These are phyloP conservation scores for Cephalopholis sonnerati DNA, from an alignment of 2,113 vertebrate species.

Conservation along the genomic window DNA sequence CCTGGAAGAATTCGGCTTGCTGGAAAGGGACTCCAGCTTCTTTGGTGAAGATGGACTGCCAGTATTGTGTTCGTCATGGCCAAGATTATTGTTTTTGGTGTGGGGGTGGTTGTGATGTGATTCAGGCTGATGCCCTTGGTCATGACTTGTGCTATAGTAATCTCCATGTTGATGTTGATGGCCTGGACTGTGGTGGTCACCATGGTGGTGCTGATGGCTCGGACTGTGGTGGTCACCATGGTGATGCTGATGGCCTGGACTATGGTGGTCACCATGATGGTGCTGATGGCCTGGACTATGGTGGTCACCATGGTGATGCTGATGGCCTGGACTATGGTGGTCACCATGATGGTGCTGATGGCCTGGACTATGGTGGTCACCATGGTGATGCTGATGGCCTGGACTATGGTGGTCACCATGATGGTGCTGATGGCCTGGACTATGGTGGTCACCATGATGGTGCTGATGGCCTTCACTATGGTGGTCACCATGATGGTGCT, in stretches of 20 bases:
- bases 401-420: constrained; percentile 33
- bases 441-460: constrained; percentile 37
- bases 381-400: not conserved
- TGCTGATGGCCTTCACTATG: not conserved
- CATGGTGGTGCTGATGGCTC: constrained; percentile 4
- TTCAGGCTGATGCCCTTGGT: not conserved
- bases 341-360: not conserved
- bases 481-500: constrained; percentile 13
- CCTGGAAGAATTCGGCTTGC: constrained; percentile 54
- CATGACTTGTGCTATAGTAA: constrained; percentile 27
- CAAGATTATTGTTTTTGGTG: constrained; percentile 16
- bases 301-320: constrained; percentile 25
- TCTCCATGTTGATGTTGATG: constrained; percentile 39
- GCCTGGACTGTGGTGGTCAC: constrained; percentile 20
- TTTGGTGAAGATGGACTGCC: constrained; percentile 13
- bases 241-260: not conserved
- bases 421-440: not conserved
- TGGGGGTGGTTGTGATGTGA: constrained; percentile 14
- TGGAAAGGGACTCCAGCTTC: constrained; percentile 54
- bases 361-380: not conserved
- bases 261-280: constrained; percentile 18
- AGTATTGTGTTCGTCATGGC: constrained; percentile 21
- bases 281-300: constrained; percentile 11
- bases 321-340: not conserved
- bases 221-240: constrained; percentile 2